Base-by-base conservation (phyloP, 64 coral and sea anemone species). In the Orbicella faveolata region DNA sequence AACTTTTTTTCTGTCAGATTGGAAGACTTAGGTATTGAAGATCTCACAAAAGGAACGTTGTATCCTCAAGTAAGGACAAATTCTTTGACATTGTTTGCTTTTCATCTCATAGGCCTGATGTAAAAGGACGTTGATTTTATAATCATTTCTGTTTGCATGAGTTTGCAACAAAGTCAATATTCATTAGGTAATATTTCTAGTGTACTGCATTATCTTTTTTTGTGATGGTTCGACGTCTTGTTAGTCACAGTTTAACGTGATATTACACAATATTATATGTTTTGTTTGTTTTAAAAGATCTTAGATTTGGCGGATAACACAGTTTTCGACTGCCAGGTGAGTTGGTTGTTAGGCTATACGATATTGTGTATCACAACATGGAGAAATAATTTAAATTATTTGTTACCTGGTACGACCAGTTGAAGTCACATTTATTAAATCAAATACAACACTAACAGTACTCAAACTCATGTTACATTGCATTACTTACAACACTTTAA, bases 281-380 rank as follows among this genome's bases (percentile, higher is more conserved):
- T 67, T 15, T 35, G 4, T 87, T 72, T 54, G 15, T 10, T 83
- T 89, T 21, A 34, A 30, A 67, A 94, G 93, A 91, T 95, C 78
- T 83, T 95, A 48, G 75, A 84, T 62, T 77, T 95, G 25, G 81
- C 90, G 21, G 93, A 95, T 76, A 90, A 91, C 61, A 87, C 89
- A 64, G 89, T 95, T 13, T 95, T 90, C 54, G 89, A 95, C 73
- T 87, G 89, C 80, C 74, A 95, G 89, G 93, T 95, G 82, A 34
- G 75, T 26, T 33, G 61, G 20, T 72, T 21, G 44, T 3, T 48
- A 48, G 44, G 44, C 7, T 48, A 48, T 48, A 48, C 44, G 44
- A 48, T 48, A 48, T 6, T 48, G 44, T 48, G 5, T 48, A 48
- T 48, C 44, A 41, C 2, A 41, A 41, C 4, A 41, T 41, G 39